These are phyloP conservation scores for Emmelina monodactyla DNA, from an alignment of 2,888 invertebrate species.

Conservation along the genomic window DNA sequence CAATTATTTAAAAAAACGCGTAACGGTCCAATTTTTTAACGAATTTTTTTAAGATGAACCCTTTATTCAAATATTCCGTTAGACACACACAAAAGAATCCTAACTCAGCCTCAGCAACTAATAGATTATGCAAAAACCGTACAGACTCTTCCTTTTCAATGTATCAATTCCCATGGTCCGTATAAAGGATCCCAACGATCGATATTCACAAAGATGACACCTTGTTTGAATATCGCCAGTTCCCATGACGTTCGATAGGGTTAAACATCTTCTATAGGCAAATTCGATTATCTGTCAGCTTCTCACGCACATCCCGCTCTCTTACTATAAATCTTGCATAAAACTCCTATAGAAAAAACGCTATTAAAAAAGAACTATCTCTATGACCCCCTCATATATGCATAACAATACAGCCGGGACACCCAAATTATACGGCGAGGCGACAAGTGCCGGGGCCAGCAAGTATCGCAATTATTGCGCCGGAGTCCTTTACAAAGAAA, in stretches of 20 bases:
- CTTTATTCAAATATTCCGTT: slow-evolving; percentile 50
- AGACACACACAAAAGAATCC: slow-evolving; percentile 34
- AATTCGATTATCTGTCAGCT: slow-evolving; percentile 62
- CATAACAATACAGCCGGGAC: slow-evolving; percentile 53
- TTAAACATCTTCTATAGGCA: slow-evolving; percentile 55
- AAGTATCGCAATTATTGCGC: slow-evolving; percentile 25
- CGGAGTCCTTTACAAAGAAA: slow-evolving; percentile 23
- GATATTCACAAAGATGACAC: slow-evolving; percentile 66
- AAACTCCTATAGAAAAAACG: slow-evolving; percentile 48
- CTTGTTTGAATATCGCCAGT: slow-evolving; percentile 65
- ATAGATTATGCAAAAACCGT: slow-evolving; percentile 63
- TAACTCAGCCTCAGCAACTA: slow-evolving; percentile 26
- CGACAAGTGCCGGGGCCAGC: slow-evolving; percentile 52
- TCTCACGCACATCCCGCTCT: slow-evolving; percentile 60
- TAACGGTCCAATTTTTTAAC: slow-evolving; percentile 54
- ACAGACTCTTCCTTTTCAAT: slow-evolving; percentile 55
- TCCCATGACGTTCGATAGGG: slow-evolving; percentile 58
- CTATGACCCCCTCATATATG: slow-evolving; percentile 51
- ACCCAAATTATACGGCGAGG: slow-evolving; percentile 62
- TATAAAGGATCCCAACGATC: slow-evolving; percentile 56
- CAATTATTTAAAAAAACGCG: slow-evolving; percentile 27
- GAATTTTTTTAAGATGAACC: slow-evolving; percentile 39
- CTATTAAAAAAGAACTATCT: slow-evolving; percentile 62
- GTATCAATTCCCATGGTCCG: slow-evolving; percentile 58
- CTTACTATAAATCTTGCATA: slow-evolving; percentile 64